Conservation (phyloP, 2,113 vertebrate species). For the Azemiops feae region DNA sequence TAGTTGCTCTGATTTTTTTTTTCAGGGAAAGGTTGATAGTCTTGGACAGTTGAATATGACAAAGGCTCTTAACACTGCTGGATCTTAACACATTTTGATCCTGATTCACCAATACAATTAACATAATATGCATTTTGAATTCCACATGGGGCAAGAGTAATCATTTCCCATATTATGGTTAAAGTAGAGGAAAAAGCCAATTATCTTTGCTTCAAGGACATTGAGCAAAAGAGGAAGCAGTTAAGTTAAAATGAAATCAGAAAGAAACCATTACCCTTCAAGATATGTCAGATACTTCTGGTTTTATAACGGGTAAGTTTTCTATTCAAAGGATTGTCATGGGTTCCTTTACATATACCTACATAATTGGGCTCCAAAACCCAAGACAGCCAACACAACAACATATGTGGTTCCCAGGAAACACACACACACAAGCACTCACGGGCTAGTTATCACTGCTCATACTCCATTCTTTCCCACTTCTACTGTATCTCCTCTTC, state of each 20-base stretch:
- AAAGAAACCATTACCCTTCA: slow-evolving; percentile 46
- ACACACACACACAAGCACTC: background rate
- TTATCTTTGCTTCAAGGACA: slow-evolving; percentile 63
- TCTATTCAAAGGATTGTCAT: slow-evolving; percentile 30
- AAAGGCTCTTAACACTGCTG: slow-evolving; percentile 25
- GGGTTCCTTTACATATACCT: background rate
- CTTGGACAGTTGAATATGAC: background rate
- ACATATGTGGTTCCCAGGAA: background rate
- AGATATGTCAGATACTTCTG: slow-evolving; percentile 34
- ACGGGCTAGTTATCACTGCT: background rate
- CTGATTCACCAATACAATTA: slow-evolving; percentile 59
- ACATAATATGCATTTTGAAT: slow-evolving; percentile 31
- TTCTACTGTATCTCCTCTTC: background rate
- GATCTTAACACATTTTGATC: slow-evolving; percentile 54
- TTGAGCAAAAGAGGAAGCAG: slow-evolving; percentile 51
- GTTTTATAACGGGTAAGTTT: slow-evolving; percentile 39
- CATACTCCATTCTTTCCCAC: background rate
- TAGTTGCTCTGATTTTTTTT: background rate
- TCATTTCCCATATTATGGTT: slow-evolving; percentile 47
- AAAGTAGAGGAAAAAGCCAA: slow-evolving; percentile 55
- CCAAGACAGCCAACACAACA: background rate
- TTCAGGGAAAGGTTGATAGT: background rate
- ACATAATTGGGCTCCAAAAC: background rate
- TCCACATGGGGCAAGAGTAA: slow-evolving; percentile 28
- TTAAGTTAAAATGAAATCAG: slow-evolving; percentile 45